These are phyloP conservation scores for Ormyrus pomaceus DNA, from an alignment of 2,888 invertebrate genomes.

Conservation along the genomic window DNA sequence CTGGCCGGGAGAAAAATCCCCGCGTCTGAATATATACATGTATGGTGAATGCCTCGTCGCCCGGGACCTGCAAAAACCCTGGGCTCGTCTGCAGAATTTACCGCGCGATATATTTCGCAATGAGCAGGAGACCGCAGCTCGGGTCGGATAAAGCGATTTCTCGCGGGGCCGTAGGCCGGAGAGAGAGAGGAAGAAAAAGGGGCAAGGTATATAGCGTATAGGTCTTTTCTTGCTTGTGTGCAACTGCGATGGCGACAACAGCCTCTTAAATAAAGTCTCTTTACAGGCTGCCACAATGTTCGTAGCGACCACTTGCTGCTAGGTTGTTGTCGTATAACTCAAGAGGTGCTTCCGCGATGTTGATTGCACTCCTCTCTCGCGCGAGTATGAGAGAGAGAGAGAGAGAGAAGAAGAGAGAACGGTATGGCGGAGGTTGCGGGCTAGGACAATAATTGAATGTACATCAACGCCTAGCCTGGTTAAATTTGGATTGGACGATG, in stretches of 20 bases:
- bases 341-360: constrained; percentile 64
- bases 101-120: constrained; percentile 35
- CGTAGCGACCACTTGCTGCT: constrained; percentile 60
- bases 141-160: constrained; percentile 46
- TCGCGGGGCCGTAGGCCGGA: constrained; percentile 10
- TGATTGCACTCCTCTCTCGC: constrained; percentile 59
- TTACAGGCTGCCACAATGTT: constrained; percentile 62
- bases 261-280: constrained; percentile 64
- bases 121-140: not conserved
- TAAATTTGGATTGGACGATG: constrained; percentile 3
- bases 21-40: not conserved
- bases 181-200: constrained; percentile 17
- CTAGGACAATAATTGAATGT: constrained; percentile 61
- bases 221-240: not conserved
- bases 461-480: constrained; percentile 53
- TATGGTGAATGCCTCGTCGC: not conserved
- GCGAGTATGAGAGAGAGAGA: no score
- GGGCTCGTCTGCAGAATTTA: constrained; percentile 33
- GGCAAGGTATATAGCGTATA: constrained; percentile 1
- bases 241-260: constrained; percentile 44
- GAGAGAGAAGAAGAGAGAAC: not conserved
- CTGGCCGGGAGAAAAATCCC: not conserved
- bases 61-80: not conserved
- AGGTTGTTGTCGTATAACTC: constrained; percentile 64
- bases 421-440: constrained; percentile 41